phyloP scores from a whole-genome alignment of 2,797 vertebrate species.

The Synaphobranchus kaupii region DNA sequence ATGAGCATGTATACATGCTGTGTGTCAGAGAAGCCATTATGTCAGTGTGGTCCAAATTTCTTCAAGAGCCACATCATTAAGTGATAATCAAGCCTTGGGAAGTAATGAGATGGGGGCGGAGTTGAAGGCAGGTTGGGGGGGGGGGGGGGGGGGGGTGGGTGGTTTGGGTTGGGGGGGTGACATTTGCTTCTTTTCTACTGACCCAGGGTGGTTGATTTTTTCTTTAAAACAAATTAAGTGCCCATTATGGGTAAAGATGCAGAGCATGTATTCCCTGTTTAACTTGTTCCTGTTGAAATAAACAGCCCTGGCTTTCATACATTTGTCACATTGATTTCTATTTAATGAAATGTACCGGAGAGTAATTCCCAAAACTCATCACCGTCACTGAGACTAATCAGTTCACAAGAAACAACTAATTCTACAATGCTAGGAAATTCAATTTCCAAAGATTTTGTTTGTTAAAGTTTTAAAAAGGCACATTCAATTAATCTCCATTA shows the following conservation, averaged over 20 bases:
- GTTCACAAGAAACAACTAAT: constrained; percentile 46
- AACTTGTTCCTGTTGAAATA: constrained; percentile 52
- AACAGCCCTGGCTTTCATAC: constrained; percentile 53
- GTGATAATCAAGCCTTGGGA: neutral
- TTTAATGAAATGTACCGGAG: constrained; percentile 67
- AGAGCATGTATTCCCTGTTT: constrained; percentile 41
- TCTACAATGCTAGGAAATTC: constrained; percentile 58
- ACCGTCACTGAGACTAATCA: constrained; percentile 65
- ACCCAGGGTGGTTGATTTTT: constrained; percentile 9
- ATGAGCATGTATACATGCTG: constrained; percentile 6
- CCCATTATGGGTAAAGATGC: constrained; percentile 27
- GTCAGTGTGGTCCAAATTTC: neutral
- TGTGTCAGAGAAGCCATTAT: constrained; percentile 10
- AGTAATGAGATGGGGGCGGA: constrained; percentile 15
- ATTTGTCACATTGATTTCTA: constrained; percentile 66
- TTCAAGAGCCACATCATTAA: constrained; percentile 12
- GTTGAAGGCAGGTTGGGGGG: neutral
- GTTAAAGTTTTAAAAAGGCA: constrained; percentile 40
- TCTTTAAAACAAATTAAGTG: constrained; percentile 32
- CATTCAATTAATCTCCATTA: neutral
- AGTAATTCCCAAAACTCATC: constrained; percentile 60
- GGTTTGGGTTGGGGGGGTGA: too few relatives aligned
- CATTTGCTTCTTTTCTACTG: constrained; percentile 2
- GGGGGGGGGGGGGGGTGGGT: neutral
- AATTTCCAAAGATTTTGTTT: constrained; percentile 54